phyloP scores from a whole-genome alignment of 2,888 invertebrate species.

The Noctua janthe region DNA sequence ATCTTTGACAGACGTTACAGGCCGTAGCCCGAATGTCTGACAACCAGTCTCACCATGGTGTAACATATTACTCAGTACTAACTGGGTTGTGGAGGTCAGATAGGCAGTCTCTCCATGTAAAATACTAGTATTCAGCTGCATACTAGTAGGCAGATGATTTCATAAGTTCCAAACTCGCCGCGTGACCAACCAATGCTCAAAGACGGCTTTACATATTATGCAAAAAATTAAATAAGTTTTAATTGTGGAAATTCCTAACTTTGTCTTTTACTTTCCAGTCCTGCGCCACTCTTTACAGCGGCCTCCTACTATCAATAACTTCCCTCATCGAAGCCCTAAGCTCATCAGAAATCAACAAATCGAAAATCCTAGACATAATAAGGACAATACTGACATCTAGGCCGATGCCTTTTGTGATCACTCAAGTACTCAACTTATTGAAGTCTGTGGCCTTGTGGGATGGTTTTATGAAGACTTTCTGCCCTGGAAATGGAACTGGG shows the following conservation, averaged over 20 bases:
- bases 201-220: too few relatives aligned
- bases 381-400: constrained; percentile 76
- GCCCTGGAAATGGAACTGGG: constrained; percentile 72
- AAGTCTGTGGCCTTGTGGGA: constrained; percentile 64
- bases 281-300: constrained; percentile 80
- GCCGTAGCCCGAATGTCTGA: background rate
- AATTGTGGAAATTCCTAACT: background rate
- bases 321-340: constrained; percentile 59
- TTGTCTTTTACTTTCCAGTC: constrained; percentile 75
- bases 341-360: constrained; percentile 29
- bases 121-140: too few relatives aligned
- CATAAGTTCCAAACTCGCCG: background rate
- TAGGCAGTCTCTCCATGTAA: too few relatives aligned
- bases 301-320: constrained; percentile 75
- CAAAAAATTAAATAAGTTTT: too few relatives aligned
- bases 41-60: background rate
- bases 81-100: background rate
- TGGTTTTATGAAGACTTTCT: constrained; percentile 69
- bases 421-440: constrained; percentile 71
- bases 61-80: background rate
- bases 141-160: too few relatives aligned
- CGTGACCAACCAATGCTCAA: background rate
- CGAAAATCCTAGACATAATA: constrained; percentile 67
- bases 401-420: constrained; percentile 76
- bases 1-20: background rate